Conservation (phyloP, 2,113 vertebrate genomes). For the Ageneiosus marmoratus region DNA sequence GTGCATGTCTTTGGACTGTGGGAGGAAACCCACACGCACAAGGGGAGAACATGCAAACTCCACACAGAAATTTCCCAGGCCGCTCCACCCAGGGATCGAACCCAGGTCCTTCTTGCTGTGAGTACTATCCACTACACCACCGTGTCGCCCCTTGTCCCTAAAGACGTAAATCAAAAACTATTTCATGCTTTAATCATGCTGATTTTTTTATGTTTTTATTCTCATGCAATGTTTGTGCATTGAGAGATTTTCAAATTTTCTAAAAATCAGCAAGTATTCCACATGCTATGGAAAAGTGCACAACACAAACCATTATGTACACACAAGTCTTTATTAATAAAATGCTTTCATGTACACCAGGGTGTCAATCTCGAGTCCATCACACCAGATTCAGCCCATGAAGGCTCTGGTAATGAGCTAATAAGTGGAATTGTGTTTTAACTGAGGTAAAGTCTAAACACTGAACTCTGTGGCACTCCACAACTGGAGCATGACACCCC, state of each 20-base stretch:
- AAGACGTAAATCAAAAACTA: no score
- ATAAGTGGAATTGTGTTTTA: not conserved
- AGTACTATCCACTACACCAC: no score
- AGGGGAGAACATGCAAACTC: no score
- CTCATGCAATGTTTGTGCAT: not conserved
- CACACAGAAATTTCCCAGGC: no score
- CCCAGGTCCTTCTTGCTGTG: no score
- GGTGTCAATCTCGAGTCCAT: not conserved
- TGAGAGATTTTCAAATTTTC: not conserved
- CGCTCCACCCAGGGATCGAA: no score
- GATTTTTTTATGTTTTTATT: no score
- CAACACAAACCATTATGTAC: not conserved
- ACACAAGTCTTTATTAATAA: slow-evolving; percentile 46
- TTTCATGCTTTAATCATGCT: no score
- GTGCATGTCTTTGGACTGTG: no score
- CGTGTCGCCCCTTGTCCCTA: no score
- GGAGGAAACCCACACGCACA: no score
- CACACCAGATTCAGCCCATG: not conserved
- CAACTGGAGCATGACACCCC: not conserved
- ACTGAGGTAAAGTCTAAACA: slow-evolving; percentile 22
- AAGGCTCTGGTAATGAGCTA: not conserved
- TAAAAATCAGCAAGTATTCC: not conserved
- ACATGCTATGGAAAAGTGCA: not conserved
- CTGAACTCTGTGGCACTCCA: not conserved
- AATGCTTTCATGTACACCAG: slow-evolving; percentile 32